Evolutionary conservation across 2,888 invertebrate genomes (phyloP).

Genomic region (Drosophila picticornis): DNA sequence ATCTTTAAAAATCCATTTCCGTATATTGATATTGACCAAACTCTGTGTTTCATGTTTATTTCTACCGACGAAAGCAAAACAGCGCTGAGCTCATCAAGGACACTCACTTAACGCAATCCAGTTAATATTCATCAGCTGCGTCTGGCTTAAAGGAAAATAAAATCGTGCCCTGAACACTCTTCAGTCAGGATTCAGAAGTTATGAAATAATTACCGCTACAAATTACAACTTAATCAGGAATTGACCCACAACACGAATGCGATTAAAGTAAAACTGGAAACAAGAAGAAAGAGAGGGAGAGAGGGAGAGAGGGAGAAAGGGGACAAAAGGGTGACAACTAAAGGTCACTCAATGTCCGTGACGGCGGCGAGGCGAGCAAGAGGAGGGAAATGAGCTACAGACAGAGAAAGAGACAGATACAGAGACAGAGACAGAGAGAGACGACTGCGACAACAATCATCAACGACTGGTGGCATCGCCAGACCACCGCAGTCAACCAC

Average conservation of each 20-base stretch:
- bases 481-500: constrained; percentile 39
- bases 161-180: constrained; percentile 36
- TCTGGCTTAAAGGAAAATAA: constrained; percentile 6
- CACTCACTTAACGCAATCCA: background rate
- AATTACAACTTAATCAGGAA: constrained; percentile 78
- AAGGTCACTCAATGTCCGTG: constrained; percentile 78
- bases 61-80: background rate
- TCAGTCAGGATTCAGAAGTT: constrained; percentile 41
- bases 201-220: constrained; percentile 65
- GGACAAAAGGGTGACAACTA: constrained; percentile 57
- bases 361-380: constrained; percentile 42
- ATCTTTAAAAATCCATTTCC: too few relatives aligned
- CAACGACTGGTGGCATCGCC: constrained; percentile 18
- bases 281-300: background rate
- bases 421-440: constrained; percentile 4
- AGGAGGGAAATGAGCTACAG: background rate
- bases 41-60: background rate
- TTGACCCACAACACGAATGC: constrained; percentile 69
- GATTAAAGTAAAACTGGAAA: constrained; percentile 51
- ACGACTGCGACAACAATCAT: constrained; percentile 27
- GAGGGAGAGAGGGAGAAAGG: background rate
- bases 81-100: background rate
- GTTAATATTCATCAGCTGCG: background rate
- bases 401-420: background rate
- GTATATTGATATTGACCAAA: background rate